Percentiles rank a stretch among this genome's conserved stretches.
Evolutionary conservation across 2,113 vertebrate species (phyloP).

Genomic region (Gadus chalcogrammus): DNA sequence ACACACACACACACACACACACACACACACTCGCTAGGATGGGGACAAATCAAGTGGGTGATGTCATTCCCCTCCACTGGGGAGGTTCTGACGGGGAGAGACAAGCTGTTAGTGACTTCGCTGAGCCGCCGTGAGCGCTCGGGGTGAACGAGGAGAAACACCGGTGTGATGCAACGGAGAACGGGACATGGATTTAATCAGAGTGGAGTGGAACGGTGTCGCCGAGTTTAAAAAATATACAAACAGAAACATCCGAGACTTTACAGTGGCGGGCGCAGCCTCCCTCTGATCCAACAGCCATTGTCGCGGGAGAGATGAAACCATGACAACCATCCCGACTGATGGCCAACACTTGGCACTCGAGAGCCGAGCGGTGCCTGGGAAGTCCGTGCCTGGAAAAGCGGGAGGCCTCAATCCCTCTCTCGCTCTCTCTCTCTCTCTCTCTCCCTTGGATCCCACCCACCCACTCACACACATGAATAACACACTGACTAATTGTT

Average conservation of each 20-base stretch:
- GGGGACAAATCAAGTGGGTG: not conserved
- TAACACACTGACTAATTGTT: slow-evolving; percentile 63
- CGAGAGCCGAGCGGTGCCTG: slow-evolving; percentile 49
- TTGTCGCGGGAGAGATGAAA: slow-evolving; percentile 57
- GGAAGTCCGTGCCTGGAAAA: slow-evolving; percentile 35
- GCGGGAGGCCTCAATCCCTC: slow-evolving; percentile 1
- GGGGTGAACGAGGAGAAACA: slow-evolving; percentile 13
- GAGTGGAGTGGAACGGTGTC: slow-evolving; percentile 9
- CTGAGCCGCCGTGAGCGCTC: not conserved
- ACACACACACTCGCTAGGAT: not conserved
- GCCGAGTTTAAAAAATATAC: not conserved
- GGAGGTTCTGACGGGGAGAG: not conserved
- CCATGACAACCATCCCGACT: slow-evolving; percentile 67
- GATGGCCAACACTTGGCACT: slow-evolving; percentile 58
- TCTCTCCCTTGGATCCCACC: too few species aligned
- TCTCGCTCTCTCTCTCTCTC: too few species aligned
- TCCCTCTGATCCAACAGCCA: slow-evolving; percentile 42
- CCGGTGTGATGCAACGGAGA: not conserved
- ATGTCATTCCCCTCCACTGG: not conserved
- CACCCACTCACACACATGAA: slow-evolving; percentile 38
- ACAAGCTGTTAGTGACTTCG: not conserved
- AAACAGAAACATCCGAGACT: not conserved
- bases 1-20: slow-evolving; percentile 8
- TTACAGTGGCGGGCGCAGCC: slow-evolving; percentile 31
- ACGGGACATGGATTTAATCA: not conserved